These are phyloP conservation scores for Chelonia mydas DNA, from an alignment of 2,797 vertebrate species.

Conservation along the genomic window DNA sequence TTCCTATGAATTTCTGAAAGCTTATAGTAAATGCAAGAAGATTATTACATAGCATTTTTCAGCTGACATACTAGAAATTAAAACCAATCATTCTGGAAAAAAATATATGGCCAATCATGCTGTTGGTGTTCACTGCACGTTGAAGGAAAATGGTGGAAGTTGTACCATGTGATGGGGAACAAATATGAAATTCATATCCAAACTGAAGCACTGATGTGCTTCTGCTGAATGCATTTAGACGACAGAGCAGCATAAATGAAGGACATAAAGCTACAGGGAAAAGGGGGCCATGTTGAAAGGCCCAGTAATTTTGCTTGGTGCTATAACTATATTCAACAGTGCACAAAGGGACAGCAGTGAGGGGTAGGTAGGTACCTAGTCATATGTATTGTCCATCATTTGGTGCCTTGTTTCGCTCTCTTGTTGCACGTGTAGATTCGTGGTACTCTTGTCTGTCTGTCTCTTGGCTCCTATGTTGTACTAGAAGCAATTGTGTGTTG, in stretches of 20 bases:
- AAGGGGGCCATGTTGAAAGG: conserved; percentile 23
- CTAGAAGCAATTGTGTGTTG: not conserved
- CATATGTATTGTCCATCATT: conserved; percentile 13
- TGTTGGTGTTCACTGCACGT: not conserved
- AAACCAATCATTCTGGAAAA: conserved; percentile 13
- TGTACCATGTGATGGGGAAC: not conserved
- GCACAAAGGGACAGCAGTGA: conserved; percentile 41
- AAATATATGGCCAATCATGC: not conserved
- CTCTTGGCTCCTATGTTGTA: too few species aligned
- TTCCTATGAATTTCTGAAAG: not conserved
- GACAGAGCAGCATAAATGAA: not conserved
- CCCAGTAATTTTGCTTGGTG: not conserved
- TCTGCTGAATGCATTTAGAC: not conserved
- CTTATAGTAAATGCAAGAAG: not conserved
- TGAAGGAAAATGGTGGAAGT: not conserved
- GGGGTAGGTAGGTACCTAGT: not conserved
- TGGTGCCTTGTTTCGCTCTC: not conserved
- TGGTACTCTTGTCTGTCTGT: too few species aligned
- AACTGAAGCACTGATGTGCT: not conserved
- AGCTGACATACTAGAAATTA: not conserved
- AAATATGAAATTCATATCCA: not conserved
- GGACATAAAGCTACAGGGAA: not conserved
- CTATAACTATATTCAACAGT: not conserved
- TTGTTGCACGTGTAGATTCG: not conserved
- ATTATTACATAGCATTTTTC: not conserved